Base-by-base conservation (phyloP, 1,140 invertebrate genomes). In the Microplitis demolitor region DNA sequence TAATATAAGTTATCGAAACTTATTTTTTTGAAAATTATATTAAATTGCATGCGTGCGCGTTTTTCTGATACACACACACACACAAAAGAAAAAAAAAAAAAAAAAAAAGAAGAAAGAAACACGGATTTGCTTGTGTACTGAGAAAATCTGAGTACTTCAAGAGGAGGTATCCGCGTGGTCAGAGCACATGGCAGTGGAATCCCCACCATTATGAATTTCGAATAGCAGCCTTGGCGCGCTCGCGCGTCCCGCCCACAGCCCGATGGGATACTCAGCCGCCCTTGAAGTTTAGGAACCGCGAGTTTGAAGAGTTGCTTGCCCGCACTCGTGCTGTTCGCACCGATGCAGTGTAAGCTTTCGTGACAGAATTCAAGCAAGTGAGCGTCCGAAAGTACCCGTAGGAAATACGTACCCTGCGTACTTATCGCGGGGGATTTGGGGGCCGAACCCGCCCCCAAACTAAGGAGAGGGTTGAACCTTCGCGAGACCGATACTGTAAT, bases 361-460 rank as follows among this genome's bases (percentile, higher is more conserved):
- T 58, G 45, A 63, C 71, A 34, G 53, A 71, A 63, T 37, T 68
- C 70, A 34, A 45, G 3, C 4, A 33, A 66, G 24, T 31, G 3
- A 14, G 39, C 4, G 50, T 73, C 66, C 34, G 33, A 58, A 24
- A 24, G 62, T 39, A n/a, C 31, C 56, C n/a, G 58, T 50, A 63
- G 37, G 62, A 24, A 66, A 50, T 63, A 24, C n/a, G 50, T 56
- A 67, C 51, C 60, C 67, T 37, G 9, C 13, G 62, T 64, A 45
- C 45, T 45, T 66, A 61, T 53, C 62, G 69, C 14, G 66, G 53
- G 61, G 37, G 24, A 75, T 73, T 70, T 69, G 77, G 74, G 76
- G 76, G 75, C 62, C 79, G 78, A 82, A 78, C 80, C 84, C 85
- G 84, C 85, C 85, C 84, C 83, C 83, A 80, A 51, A 9, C 51